Conservation (phyloP, 1,140 invertebrate genomes). For the Neodiprion lecontei region DNA sequence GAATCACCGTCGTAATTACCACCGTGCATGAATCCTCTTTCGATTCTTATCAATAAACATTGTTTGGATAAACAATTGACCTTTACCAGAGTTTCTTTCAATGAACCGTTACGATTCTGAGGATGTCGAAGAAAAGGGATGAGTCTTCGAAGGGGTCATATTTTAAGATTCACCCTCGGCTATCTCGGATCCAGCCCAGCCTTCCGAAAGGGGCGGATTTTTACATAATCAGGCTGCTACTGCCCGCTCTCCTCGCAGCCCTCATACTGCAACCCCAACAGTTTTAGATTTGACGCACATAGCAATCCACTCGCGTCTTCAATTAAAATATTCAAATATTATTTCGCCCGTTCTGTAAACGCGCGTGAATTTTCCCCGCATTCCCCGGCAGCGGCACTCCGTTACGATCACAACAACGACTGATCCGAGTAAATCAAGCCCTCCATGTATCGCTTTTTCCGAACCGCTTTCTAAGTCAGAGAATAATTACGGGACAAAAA, state of each 20-base stretch:
- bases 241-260: background rate
- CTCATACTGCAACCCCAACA: background rate
- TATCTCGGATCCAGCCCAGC: slow-evolving; percentile 43
- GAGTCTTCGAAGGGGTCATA: slow-evolving; percentile 47
- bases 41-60: background rate
- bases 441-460: background rate
- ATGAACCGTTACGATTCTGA: background rate
- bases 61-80: background rate
- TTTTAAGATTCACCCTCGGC: slow-evolving; percentile 60
- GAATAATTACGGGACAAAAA: too few relatives aligned
- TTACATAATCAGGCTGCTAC: slow-evolving; percentile 35
- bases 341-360: background rate
- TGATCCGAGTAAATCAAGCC: too few relatives aligned
- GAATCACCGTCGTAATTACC: background rate
- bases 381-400: background rate
- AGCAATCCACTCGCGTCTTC: background rate
- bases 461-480: background rate
- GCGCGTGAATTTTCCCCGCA: background rate
- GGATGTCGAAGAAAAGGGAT: background rate
- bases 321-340: slow-evolving; percentile 8
- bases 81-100: background rate
- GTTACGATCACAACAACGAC: too few relatives aligned
- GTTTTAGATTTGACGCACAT: background rate
- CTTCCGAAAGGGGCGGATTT: slow-evolving; percentile 54
- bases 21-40: background rate